A percentile compares a stretch with the other conserved stretches of the same genome.
These are phyloP conservation scores for Andrena bicolor DNA, from an alignment of 2,888 invertebrate species.

Conservation along the genomic window DNA sequence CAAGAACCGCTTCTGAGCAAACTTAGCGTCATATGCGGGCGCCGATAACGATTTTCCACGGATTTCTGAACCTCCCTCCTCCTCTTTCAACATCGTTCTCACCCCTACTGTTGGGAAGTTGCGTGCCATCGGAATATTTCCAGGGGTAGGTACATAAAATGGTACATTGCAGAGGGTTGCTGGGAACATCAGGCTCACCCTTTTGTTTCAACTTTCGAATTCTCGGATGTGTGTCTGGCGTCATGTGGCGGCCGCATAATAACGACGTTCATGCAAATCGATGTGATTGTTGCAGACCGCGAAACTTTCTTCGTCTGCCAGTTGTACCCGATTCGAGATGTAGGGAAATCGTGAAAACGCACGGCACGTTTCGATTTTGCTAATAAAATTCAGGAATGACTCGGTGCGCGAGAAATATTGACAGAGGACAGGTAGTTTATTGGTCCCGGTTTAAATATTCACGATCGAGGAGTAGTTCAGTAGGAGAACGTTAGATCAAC, in stretches of 20 bases:
- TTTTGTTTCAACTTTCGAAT: constrained; percentile 15
- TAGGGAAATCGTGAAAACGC: neutral
- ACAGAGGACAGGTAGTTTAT: neutral
- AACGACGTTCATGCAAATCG: constrained; percentile 28
- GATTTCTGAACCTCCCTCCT: neutral
- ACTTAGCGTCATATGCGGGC: constrained; percentile 40
- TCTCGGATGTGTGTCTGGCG: constrained; percentile 2
- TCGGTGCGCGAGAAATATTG: neutral
- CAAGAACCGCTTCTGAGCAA: constrained; percentile 1
- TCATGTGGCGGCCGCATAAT: constrained; percentile 13
- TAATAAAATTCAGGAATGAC: neutral
- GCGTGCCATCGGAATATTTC: constrained; percentile 2
- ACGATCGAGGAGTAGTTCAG: constrained; percentile 35
- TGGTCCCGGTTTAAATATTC: constrained; percentile 24
- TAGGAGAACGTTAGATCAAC: constrained; percentile 55
- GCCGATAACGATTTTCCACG: constrained; percentile 54
- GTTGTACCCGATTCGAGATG: neutral
- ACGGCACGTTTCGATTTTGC: neutral
- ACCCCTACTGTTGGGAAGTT: constrained; percentile 3
- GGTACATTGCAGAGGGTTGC: constrained; percentile 7
- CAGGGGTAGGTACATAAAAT: constrained; percentile 58
- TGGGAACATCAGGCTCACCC: neutral
- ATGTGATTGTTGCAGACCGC: constrained; percentile 7
- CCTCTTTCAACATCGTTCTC: neutral
- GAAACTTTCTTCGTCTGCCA: constrained; percentile 13